Percentiles rank a stretch among this genome's conserved stretches.
Conservation (phyloP, 2,888 invertebrate species). For the Perithous albicinctus region DNA sequence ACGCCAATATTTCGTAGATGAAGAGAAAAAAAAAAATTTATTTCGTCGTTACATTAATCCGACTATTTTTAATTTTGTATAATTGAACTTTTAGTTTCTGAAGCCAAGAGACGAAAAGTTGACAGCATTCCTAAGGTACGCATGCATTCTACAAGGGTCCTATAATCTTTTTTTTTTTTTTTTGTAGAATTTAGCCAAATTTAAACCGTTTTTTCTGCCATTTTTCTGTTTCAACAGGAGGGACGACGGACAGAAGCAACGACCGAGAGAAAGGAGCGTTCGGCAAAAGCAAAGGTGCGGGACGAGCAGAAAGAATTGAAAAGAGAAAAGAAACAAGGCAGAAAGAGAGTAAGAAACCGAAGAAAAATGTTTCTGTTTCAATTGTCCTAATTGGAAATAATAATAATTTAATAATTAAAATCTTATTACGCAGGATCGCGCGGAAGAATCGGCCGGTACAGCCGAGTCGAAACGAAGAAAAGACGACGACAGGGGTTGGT, state of each 20-base stretch:
- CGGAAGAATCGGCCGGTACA: conserved; percentile 88
- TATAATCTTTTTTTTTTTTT: too few relatives aligned
- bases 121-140: conserved; percentile 93
- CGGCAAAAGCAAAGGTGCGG: conserved; percentile 84
- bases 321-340: conserved; percentile 92
- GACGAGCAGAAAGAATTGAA: conserved; percentile 93
- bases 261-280: conserved; percentile 82
- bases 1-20: too few relatives aligned
- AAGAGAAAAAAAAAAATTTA: conserved; percentile 25
- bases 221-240: conserved; percentile 77
- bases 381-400: conserved; percentile 42
- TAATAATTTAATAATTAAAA: conserved; percentile 47
- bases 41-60: conserved; percentile 22
- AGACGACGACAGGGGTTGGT: conserved; percentile 91
- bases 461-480: conserved; percentile 92
- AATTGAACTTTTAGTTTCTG: conserved; percentile 84
- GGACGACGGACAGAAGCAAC: conserved; percentile 78
- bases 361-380: too few relatives aligned
- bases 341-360: conserved; percentile 92
- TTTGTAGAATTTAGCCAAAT: too few relatives aligned
- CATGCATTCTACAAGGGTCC: conserved; percentile 83
- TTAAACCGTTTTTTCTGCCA: too few relatives aligned
- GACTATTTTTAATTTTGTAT: conserved; percentile 33
- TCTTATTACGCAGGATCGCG: conserved; percentile 87
- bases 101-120: conserved; percentile 94